Evolutionary conservation across 2,888 invertebrate genomes (phyloP), one percentile per base, ranked within the genome.

Genomic region (Adelphocoris suturalis): DNA sequence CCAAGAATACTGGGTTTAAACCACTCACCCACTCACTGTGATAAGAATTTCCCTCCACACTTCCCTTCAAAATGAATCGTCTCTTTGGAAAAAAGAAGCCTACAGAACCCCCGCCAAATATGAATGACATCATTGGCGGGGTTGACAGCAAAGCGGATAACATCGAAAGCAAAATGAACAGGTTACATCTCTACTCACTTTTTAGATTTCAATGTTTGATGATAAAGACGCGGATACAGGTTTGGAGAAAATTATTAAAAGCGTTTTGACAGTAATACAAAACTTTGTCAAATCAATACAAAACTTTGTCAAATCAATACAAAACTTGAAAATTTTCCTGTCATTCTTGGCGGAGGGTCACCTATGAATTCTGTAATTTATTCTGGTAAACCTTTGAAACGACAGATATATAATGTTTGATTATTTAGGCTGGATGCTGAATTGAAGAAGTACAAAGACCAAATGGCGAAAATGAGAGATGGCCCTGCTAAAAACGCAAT

Each of bases 401-500:
- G 7, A 37, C 37, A 37, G 7, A 37, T 37, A 4, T 37, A 7
- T 37, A 37, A 37, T 37, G 37, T 37, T 4, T 37, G 37, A 7
- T 37, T 37, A 7, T 57, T 68, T 19, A 27, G 88, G 37, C 28
- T 88, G 9, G 88, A 88, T 46, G 88, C 61, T 11, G 99, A 99
- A 93, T 94, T 99, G 80, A 96, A 97, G 80, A 99, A 99, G 94
- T 98, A 98, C 92, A 97, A 98, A 93, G 99, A 99, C 93, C 99
- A 99, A 94, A 98, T 99, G 98, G 96, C 96, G 48, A 99, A 99
- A 94, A 99, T 99, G 99, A 96, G 99, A 90, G 99, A 99, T 92
- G 99, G 99, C 0, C 99, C 99, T n/a, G 97, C 98, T 0, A 99
- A 99, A 94, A 99, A 99, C 94, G 96, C 98, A 0, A 97, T 99